A percentile compares a stretch with the other conserved stretches of the same genome.
phyloP scores from a whole-genome alignment of 2,113 vertebrate species.

The Isurus oxyrinchus region DNA sequence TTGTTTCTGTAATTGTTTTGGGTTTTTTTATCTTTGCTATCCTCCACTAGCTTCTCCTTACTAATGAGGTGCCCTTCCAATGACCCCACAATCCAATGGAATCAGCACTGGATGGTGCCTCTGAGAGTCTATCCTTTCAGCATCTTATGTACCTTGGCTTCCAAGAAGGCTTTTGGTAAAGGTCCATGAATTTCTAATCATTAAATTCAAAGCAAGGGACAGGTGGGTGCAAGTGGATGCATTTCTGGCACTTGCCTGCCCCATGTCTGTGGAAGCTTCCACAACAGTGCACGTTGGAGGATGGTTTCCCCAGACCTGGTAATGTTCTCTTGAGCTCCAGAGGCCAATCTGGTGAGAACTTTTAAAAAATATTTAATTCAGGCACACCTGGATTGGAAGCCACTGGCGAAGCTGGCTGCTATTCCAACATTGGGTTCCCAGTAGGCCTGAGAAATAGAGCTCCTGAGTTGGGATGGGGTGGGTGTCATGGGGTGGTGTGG shows the following conservation, averaged over 20 bases:
- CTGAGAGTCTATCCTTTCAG: neutral
- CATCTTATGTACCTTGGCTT: neutral
- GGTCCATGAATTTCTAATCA: neutral
- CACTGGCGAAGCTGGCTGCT: neutral
- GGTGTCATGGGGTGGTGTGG: too few species aligned
- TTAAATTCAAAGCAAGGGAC: neutral
- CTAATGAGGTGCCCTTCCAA: neutral
- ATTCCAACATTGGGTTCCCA: neutral
- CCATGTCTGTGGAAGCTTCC: neutral
- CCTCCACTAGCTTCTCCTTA: neutral
- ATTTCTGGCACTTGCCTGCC: neutral
- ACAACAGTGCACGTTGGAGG: neutral
- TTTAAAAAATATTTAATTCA: neutral
- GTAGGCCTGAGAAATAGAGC: neutral
- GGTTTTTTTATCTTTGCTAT: neutral
- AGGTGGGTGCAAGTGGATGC: neutral
- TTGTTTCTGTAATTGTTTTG: neutral
- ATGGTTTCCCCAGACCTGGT: neutral
- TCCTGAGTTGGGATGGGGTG: neutral
- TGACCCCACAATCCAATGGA: neutral
- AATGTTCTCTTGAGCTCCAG: neutral
- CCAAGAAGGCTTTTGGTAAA: neutral
- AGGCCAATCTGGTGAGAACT: neutral
- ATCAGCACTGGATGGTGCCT: neutral
- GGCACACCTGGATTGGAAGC: neutral